Evolutionary conservation across 2,888 invertebrate species (phyloP).

Genomic region (Lasioglossum pauxillum): DNA sequence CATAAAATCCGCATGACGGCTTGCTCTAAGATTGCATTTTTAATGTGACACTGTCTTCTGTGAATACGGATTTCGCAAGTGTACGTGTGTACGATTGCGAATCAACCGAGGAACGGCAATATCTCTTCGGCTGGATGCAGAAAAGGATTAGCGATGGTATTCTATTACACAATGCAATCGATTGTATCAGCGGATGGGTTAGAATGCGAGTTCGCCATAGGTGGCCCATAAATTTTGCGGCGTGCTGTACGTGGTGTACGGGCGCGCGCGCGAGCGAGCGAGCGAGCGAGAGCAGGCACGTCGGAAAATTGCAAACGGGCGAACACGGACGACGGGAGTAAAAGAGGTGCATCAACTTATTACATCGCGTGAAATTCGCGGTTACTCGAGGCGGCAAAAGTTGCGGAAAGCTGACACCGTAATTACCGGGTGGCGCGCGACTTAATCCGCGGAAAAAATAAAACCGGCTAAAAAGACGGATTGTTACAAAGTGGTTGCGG

Average conservation of each 20-base stretch:
- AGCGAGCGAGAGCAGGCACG: neutral
- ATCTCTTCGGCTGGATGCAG: neutral
- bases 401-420: conserved; percentile 57
- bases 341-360: conserved; percentile 25
- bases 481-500: conserved; percentile 60
- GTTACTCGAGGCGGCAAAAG: conserved; percentile 39
- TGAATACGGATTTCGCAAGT: neutral
- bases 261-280: neutral
- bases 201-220: conserved; percentile 3
- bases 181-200: conserved; percentile 6
- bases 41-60: neutral
- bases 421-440: conserved; percentile 56
- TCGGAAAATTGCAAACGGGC: conserved; percentile 16
- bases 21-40: neutral
- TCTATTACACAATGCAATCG: conserved; percentile 10
- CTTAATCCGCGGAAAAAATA: conserved; percentile 18
- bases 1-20: neutral
- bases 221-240: conserved; percentile 12
- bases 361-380: conserved; percentile 56
- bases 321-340: conserved; percentile 20
- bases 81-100: neutral
- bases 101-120: conserved; percentile 6
- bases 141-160: conserved; percentile 10
- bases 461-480: conserved; percentile 22
- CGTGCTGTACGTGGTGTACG: neutral